phyloP scores from a whole-genome alignment of 1,140 invertebrate genomes.

The Sminthurinus signatus region DNA sequence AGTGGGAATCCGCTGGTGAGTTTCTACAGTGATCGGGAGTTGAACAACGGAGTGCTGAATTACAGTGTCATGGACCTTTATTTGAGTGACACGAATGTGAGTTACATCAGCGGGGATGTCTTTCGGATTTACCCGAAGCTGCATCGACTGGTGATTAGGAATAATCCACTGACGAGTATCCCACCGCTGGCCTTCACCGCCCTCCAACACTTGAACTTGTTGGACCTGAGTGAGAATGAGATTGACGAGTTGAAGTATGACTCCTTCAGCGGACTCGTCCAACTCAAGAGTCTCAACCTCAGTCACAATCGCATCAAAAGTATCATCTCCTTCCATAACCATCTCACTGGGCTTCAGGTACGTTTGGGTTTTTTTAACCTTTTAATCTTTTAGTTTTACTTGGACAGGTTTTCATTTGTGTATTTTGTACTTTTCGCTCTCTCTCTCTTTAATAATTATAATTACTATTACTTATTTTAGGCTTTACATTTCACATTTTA shows the following conservation, averaged over 20 bases:
- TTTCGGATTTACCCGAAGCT: slow-evolving; percentile 78
- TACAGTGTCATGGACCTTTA: slow-evolving; percentile 65
- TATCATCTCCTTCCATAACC: slow-evolving; percentile 71
- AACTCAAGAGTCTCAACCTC: slow-evolving; percentile 67
- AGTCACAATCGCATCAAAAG: slow-evolving; percentile 74
- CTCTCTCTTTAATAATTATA: not conserved
- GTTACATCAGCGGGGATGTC: slow-evolving; percentile 75
- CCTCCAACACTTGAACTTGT: slow-evolving; percentile 63
- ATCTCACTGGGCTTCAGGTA: slow-evolving; percentile 59
- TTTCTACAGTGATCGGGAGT: slow-evolving; percentile 59
- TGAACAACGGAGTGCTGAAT: slow-evolving; percentile 36
- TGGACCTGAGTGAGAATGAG: slow-evolving; percentile 77
- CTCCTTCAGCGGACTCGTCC: slow-evolving; percentile 66
- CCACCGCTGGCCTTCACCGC: slow-evolving; percentile 77
- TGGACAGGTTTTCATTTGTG: too few relatives aligned
- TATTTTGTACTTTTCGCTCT: too few relatives aligned
- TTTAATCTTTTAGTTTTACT: too few relatives aligned
- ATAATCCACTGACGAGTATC: slow-evolving; percentile 69
- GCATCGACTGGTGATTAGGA: slow-evolving; percentile 62
- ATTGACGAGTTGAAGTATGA: slow-evolving; percentile 78
- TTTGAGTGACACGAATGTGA: slow-evolving; percentile 73
- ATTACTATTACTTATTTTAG: too few relatives aligned
- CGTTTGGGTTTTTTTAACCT: not conserved
- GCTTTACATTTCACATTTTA: too few relatives aligned
- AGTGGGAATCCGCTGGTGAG: slow-evolving; percentile 70